These are phyloP conservation scores for Eupithecia dodoneata DNA, from an alignment of 2,888 invertebrate species.

Conservation along the genomic window DNA sequence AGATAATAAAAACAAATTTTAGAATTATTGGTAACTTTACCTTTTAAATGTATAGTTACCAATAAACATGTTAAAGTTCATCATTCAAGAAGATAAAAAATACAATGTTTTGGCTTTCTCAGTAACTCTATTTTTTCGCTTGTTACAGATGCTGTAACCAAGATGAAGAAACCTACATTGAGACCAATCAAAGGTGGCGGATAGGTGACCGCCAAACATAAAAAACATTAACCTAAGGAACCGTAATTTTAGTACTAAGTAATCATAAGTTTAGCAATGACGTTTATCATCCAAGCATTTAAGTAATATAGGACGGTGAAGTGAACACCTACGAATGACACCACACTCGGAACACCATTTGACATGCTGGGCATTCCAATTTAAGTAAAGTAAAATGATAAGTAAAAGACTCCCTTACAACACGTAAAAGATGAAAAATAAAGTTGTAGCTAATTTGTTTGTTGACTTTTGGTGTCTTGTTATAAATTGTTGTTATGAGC, in stretches of 20 bases:
- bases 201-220: constrained; percentile 54
- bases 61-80: not conserved
- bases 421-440: constrained; percentile 46
- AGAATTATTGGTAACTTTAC: not conserved
- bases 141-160: constrained; percentile 70
- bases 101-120: not conserved
- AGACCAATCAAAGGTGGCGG: constrained; percentile 70
- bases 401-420: constrained; percentile 64
- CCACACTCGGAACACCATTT: constrained; percentile 41
- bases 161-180: constrained; percentile 60
- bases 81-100: not conserved
- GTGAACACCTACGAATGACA: constrained; percentile 43
- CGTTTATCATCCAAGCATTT: constrained; percentile 75
- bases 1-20: not conserved
- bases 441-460: constrained; percentile 50
- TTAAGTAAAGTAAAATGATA: constrained; percentile 63
- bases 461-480: constrained; percentile 59
- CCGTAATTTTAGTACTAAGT: constrained; percentile 79
- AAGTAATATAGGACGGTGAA: constrained; percentile 56
- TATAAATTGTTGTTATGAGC: constrained; percentile 68
- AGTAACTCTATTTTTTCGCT: constrained; percentile 31
- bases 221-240: constrained; percentile 71
- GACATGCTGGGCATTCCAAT: constrained; percentile 79
- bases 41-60: not conserved
- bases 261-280: constrained; percentile 65